A percentile compares a stretch with the other conserved stretches of the same genome.
phyloP scores from a whole-genome alignment of 2,888 invertebrate species.

The Tupiocoris notatus region DNA sequence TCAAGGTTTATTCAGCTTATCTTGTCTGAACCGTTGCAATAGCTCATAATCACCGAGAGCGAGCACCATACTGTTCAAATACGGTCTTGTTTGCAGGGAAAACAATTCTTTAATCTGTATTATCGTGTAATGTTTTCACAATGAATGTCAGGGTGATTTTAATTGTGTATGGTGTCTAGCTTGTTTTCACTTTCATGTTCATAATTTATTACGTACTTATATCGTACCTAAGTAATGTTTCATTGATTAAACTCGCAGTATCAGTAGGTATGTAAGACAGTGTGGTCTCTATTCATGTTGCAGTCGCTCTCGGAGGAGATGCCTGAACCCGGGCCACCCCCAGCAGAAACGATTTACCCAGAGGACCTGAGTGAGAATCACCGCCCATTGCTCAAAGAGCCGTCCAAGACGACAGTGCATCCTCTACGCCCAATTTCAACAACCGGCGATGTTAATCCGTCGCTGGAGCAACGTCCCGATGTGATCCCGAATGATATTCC shows the following conservation, averaged over 20 bases:
- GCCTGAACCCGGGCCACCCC: conserved; percentile 33
- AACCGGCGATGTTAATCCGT: not conserved
- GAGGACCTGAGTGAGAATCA: not conserved
- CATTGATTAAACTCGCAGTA: too few relatives aligned
- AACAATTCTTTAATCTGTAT: too few relatives aligned
- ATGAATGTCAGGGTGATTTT: too few relatives aligned
- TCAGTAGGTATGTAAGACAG: too few relatives aligned
- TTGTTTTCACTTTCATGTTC: too few relatives aligned
- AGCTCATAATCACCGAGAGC: not conserved
- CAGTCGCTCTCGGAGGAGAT: conserved; percentile 30
- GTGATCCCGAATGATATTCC: conserved; percentile 1
- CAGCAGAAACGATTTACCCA: conserved; percentile 6
- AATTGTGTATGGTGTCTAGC: too few relatives aligned
- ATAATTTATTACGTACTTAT: too few relatives aligned
- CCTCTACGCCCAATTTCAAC: not conserved
- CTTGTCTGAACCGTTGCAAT: not conserved
- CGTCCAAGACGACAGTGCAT: conserved; percentile 12
- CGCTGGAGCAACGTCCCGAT: not conserved
- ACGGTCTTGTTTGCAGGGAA: too few relatives aligned
- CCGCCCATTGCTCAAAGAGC: conserved; percentile 8
- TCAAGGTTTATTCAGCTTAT: not conserved
- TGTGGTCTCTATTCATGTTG: not conserved
- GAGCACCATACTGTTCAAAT: not conserved
- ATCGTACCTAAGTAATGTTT: too few relatives aligned
- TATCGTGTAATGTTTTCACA: too few relatives aligned